Evolutionary conservation across 2,113 vertebrate species (phyloP), one percentile per base, ranked within the genome.

Genomic region (Antechinus stuartii): DNA sequence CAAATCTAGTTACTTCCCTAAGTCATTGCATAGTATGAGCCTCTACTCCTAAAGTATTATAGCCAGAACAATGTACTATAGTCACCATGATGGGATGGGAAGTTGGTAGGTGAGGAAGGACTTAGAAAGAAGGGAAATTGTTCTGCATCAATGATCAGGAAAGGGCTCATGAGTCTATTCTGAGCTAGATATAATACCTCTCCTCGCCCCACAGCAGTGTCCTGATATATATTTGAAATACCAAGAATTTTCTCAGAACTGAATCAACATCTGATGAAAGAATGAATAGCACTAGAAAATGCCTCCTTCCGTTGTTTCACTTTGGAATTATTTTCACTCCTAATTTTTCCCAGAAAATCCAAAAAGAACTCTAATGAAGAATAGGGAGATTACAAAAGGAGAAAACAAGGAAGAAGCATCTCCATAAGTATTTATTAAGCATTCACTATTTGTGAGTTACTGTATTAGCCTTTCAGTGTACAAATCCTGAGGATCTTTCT

Each of bases 121-220:
- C 49, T 30, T 54, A 27, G 5, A 90, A 49, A 92, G 76, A 11
- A 25, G 16, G 1, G 22, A 49, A 89, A 84, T 96, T 91, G 23
- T 94, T 95, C 46, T 89, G 24, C 9, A 6, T 93, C 50, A 96
- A 92, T 35, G 12, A 95, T 27, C 30, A 57, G 90, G 84, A 16
- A 92, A 96, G 93, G 42, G 2, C 49, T 94, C 84, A 92, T 91
- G 19, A 95, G 92, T 57, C 95, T 56, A 95, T 30, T n/a, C 91
- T 57, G 30, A 25, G 61, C 14, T 49, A 57, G 8, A 19, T 61
- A 96, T 76, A 46, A 68, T 4, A 76, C 30, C 46, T 95, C 54
- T 30, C 27, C 61, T 35, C 46, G 8, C 55, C 55, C 61, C 14
- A 89, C 61, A 50, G 10, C 53, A 49, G 46, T 91, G 5, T 57